Evolutionary conservation across 2,113 vertebrate species (phyloP).

Genomic region (Ginglymostoma cirratum): DNA sequence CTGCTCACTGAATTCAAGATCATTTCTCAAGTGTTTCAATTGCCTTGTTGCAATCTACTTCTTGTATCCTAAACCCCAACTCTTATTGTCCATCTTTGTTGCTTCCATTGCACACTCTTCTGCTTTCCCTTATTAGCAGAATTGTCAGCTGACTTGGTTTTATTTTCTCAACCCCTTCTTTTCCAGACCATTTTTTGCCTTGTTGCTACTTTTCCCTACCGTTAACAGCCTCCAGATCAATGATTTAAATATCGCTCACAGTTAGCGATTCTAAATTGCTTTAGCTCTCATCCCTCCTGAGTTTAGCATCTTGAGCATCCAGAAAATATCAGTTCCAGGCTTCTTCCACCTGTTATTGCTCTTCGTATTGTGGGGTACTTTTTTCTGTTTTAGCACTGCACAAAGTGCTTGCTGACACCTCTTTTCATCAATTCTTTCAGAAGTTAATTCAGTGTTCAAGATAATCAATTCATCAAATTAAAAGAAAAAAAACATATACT

Average conservation of each 20-base stretch:
- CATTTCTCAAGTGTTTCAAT: neutral
- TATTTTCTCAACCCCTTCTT: neutral
- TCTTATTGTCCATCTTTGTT: neutral
- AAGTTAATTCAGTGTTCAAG: constrained; percentile 12
- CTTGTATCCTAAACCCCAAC: neutral
- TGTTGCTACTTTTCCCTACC: neutral
- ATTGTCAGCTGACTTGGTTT: neutral
- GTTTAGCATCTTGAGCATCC: neutral
- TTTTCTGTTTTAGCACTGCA: neutral
- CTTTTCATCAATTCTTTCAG: neutral
- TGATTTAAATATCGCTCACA: neutral
- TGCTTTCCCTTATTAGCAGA: neutral
- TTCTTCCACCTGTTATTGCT: neutral
- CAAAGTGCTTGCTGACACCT: neutral
- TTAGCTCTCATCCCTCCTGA: neutral
- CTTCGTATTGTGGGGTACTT: neutral
- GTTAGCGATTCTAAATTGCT: neutral
- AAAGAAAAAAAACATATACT: too few relatives aligned
- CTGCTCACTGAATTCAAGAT: neutral
- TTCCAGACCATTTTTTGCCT: neutral
- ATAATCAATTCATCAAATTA: neutral
- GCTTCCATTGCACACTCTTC: neutral
- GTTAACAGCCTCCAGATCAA: neutral
- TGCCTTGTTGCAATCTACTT: neutral
- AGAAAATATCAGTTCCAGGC: neutral